Evolutionary conservation across 92 coral and sea anemone species (phyloP), one percentile per base, ranked within the genome.

Genomic region (Zoanthus sociatus): DNA sequence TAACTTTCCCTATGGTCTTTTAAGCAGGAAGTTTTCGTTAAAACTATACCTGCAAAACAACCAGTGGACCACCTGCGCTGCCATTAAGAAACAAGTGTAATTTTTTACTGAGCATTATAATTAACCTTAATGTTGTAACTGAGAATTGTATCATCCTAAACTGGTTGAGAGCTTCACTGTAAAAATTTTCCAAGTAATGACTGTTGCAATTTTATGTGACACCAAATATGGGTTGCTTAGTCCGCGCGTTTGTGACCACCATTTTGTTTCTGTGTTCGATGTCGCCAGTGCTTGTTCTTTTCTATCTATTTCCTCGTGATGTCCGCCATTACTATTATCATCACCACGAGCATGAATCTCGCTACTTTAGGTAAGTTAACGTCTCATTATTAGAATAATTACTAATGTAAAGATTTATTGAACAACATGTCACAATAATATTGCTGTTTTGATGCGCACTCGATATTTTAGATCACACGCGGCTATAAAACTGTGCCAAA

Each of bases 261-360:
- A 78, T 71, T 3, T 67, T 84, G 45, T 44, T 84, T 51, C n/a
- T 84, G 30, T 84, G 58, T 8, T 71, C 87, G n/a, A 14, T 85
- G 79, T 85, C 82, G 20, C 73, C 82, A 16, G 61, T 71, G 10
- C 37, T 84, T 47, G 85, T 81, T 66, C 85, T 81, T 47, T 81
- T 81, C 44, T 81, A 64, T 21, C 18, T 81, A 75, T 81, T 81
- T 20, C 85, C 85, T 47, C 85, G 66, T 46, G 46, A 67, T 46
- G 85, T 81, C 61, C 85, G 74, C 12, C 85, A 81, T 46, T 81
- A 81, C 45, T 81, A 81, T 54, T 66, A 81, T 48, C 63, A 75
- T 21, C 50, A 54, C 6, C 74, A 81, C 10, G 48, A 81, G 45
- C 74, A 47, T 18, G 75, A 64, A 67, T 7, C 60, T 21, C 47